Evolutionary conservation across 2,797 vertebrate species (phyloP), one percentile per base, ranked within the genome.

Genomic region (Schizopygopsis malacanthus): DNA sequence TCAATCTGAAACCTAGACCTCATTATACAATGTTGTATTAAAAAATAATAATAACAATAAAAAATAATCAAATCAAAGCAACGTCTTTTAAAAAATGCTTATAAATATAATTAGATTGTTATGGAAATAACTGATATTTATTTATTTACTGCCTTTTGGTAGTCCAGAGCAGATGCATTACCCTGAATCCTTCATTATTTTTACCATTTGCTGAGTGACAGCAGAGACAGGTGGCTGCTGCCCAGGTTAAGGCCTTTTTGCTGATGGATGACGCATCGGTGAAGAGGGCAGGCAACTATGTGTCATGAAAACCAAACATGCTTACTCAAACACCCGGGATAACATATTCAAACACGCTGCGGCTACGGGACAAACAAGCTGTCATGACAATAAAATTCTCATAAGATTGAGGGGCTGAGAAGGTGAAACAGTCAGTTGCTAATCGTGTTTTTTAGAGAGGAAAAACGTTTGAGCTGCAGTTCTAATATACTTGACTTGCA

Each of bases 231-330:
- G 79, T 93, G 92, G 92, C 91, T 89, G 89, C 87, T 65, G 88
- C 91, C 92, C 90, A 91, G 89, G 93, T 90, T 90, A 90, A 90
- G 93, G 92, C 94, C 92, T 91, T 79, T 59, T 28, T 33, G 52
- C 81, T 94, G 94, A 95, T 92, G 91, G 91, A 95, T 95, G 92
- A 88, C 90, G 88, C 90, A 87, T 89, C 86, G 85, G 89, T 90
- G 91, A 86, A 75, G 90, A 89, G 47, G 79, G 69, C 56, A 73
- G 70, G 22, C 70, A 88, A 72, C 72, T 69, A 63, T 77, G 82
- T 69, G 52, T 67, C 72, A 87, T 45, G 52, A 52, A 81, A 85
- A 83, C 85, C 20, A 70, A 82, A 73, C 52, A 86, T 54, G 86
- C 59, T 81, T 47, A 82, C 63, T 86, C 41, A 78, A 78, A 84